Conservation (phyloP, 2,113 vertebrate species). For the Sminthopsis crassicaudata region DNA sequence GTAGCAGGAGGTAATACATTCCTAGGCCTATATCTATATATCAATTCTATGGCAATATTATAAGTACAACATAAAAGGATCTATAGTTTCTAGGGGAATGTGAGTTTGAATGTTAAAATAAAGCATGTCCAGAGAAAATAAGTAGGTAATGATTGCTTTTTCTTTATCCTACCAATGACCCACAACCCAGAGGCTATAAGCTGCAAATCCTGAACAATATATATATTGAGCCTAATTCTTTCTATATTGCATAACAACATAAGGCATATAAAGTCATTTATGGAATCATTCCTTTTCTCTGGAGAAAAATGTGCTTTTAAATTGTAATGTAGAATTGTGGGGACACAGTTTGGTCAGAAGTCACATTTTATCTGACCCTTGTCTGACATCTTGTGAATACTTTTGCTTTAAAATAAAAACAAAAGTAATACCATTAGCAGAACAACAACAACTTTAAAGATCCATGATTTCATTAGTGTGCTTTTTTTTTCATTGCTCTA, state of each 20-base stretch:
- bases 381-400: not conserved
- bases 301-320: not conserved
- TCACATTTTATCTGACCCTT: not conserved
- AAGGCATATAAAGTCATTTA: not conserved
- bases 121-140: not conserved
- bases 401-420: not conserved
- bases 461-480: not conserved
- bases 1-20: not conserved
- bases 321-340: not conserved
- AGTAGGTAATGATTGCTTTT: conserved; percentile 3
- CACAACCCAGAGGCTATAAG: not conserved
- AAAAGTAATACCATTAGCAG: not conserved
- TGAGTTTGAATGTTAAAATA: not conserved
- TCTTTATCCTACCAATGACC: not conserved
- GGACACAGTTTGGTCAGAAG: not conserved
- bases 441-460: not conserved
- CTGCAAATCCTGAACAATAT: not conserved
- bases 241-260: not conserved
- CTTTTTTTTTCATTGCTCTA: not conserved
- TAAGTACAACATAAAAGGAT: not conserved
- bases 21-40: not conserved
- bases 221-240: not conserved
- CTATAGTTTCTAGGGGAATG: not conserved
- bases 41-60: accelerated
- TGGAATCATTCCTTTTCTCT: not conserved